Evolutionary conservation across 1,140 invertebrate species (phyloP), one percentile per base, ranked within the genome.

Genomic region (Hyles euphorbiae): DNA sequence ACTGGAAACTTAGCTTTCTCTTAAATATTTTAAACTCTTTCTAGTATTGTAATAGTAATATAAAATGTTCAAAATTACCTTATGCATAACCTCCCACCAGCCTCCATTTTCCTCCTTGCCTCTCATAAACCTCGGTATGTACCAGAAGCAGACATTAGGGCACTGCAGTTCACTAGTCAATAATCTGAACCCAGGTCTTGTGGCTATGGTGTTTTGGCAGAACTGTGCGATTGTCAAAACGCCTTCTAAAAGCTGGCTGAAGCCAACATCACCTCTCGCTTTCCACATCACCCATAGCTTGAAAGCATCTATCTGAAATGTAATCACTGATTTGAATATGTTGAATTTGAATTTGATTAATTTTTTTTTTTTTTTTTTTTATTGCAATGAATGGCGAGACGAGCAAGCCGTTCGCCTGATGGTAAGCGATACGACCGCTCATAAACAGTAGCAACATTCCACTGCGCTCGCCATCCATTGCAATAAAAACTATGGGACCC

Each of bases 281-380:
- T 95, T 95, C 93, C 97, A 97, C 94, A 98, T 96, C 40, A 98
- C 83, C 97, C 97, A 99, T 7, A 98, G 89, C 86, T 98, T 98
- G 67, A 98, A 94, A 1, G 95, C 94, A 81, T 99, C 97, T 58
- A 96, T 95, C 92, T 93, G 70, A 2, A 76, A 79, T 46, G 22
- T 22, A 22, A 22, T 22, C 22, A 22, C 22, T 22, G 51, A 36
- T 53, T 34, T 36, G 34, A 6, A 6, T 7, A n/a, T n/a, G n/a
- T n/a, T n/a, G n/a, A n/a, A n/a, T n/a, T n/a, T n/a, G n/a, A n/a
- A n/a, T n/a, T n/a, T n/a, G n/a, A n/a, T n/a, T n/a, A n/a, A n/a
- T n/a, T n/a, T n/a, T n/a, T n/a, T n/a, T n/a, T n/a, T n/a, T n/a
- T n/a, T n/a, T n/a, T n/a, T n/a, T n/a, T n/a, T n/a, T n/a, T n/a